Base-by-base conservation (phyloP, 2,888 invertebrate species). In the Amblyjoppa proteus region DNA sequence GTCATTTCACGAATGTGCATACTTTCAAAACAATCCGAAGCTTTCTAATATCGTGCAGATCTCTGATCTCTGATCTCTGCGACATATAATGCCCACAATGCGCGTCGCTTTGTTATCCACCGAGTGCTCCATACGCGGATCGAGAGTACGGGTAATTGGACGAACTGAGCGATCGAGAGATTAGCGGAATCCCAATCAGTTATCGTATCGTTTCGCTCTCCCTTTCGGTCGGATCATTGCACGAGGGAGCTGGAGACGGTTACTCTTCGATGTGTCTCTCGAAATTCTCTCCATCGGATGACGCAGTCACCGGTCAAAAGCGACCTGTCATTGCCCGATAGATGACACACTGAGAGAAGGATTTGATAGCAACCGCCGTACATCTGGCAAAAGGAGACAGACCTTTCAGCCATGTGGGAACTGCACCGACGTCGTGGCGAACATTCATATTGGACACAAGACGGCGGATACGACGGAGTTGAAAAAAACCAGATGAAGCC, bases 91-190 rank as follows among this genome's bases (percentile, higher is more conserved):
- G 5, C 51, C 5, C 34, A 38, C 3, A 9, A 34, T 45, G 28
- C 41, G 49, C 31, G 2, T 51, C 34, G 58, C 16, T 56, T 71
- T 31, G 45, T 61, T 77, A 49, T 56, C 11, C 25, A n/a, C 28
- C 45, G 25, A 34, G 31, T 68, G n/a, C 28, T 25, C 64, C 69
- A 70, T 49, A 34, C 25, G 13, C 58, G 68, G 34, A 70, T 79
- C 66, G 9, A 49, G 78, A 78, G 69, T 70, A 75, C 78, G 82
- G 64, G n/a, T 75, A 81, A 85, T 82, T 78, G 70, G 85, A 82
- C 78, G 75, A 85, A 82, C 1, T 53, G 64, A 78, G 56, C 53
- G 74, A 85, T 82, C 77, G 53, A 58, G 49, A 79, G 81, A 85
- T 81, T 71, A 78, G 53, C 53, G 49, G 16, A 53, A 56, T 25